Base-by-base conservation (phyloP, 2,888 invertebrate species). In the Anagyrus pseudococci region DNA sequence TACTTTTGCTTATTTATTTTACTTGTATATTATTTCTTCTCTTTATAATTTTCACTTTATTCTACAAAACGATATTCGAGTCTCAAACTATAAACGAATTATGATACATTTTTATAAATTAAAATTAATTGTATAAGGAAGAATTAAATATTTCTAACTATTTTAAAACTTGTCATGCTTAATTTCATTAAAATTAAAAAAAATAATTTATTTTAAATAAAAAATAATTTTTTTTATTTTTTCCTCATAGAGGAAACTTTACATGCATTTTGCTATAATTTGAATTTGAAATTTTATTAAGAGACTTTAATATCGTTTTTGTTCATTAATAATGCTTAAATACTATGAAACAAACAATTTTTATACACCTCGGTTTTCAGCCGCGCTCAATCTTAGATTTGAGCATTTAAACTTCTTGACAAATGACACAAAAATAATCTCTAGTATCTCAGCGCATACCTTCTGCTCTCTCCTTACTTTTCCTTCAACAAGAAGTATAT, bases 341-440 rank as follows among this genome's bases (percentile, higher is more conserved):
- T 68, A 71, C 71, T 71, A 74, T 59, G 65, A 71, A 73, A 72
- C 68, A 71, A 72, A 73, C 68, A 70, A 72, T 57, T 74, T 75
- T 74, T 74, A 71, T 74, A 73, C 74, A 74, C 66, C 71, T 70
- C 69, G 68, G 62, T 63, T 67, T 67, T 60, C 59, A 66, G 50
- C 47, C 62, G 57, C 43, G 55, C 58, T 59, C 48, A 26, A 52
- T 46, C 58, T 29, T 52, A 22, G 17, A 64, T 59, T 23, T 22
- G 19, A 64, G 53, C 56, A 64, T 56, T n/a, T 43, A 53, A 54
- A 7, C 46, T 59, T 43, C 20, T 52, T 17, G 49, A 50, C 22
- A 52, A 65, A 60, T 65, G 56, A 61, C 61, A 57, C 60, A 64
- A 64, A 64, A 65, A 61, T 61, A 65, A 65, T 65, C 61, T 65